phyloP scores from a whole-genome alignment of 2,888 invertebrate genomes.

The Tinea pellionella region DNA sequence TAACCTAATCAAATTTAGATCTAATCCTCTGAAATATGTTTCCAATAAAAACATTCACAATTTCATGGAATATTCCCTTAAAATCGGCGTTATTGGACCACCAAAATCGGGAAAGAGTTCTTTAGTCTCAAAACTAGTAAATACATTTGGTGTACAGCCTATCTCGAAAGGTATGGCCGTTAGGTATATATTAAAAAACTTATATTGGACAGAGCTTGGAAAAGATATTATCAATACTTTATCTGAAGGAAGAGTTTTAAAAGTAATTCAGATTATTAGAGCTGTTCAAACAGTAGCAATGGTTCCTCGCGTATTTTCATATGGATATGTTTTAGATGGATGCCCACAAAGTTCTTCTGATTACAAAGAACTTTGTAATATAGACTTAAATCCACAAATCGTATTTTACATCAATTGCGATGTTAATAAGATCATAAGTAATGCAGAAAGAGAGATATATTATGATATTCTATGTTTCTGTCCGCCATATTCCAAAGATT shows the following conservation, averaged over 20 bases:
- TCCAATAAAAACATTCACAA: slow-evolving; percentile 38
- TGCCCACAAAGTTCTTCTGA: slow-evolving; percentile 67
- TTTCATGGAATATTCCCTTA: slow-evolving; percentile 61
- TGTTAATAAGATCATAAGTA: slow-evolving; percentile 39
- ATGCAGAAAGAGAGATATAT: slow-evolving; percentile 45
- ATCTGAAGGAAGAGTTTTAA: slow-evolving; percentile 47
- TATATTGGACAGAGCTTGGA: slow-evolving; percentile 64
- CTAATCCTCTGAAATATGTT: slow-evolving; percentile 69
- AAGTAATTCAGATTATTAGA: slow-evolving; percentile 52
- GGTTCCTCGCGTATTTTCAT: slow-evolving; percentile 53
- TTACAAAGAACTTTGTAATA: slow-evolving; percentile 50
- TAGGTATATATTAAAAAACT: slow-evolving; percentile 53
- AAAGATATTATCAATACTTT: slow-evolving; percentile 42
- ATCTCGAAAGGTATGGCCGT: slow-evolving; percentile 67
- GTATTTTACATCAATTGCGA: slow-evolving; percentile 62
- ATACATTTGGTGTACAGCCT: slow-evolving; percentile 62
- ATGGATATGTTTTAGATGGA: slow-evolving; percentile 74
- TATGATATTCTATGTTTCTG: slow-evolving; percentile 34
- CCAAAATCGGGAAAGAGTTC: slow-evolving; percentile 73
- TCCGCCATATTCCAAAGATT: slow-evolving; percentile 41
- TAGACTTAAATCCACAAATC: slow-evolving; percentile 69
- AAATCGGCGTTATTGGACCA: slow-evolving; percentile 70
- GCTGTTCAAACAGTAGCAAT: slow-evolving; percentile 63
- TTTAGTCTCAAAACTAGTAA: slow-evolving; percentile 63
- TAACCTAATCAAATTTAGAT: slow-evolving; percentile 57